Base-by-base conservation (phyloP, 2,113 vertebrate species). In the Dipodomys spectabilis region DNA sequence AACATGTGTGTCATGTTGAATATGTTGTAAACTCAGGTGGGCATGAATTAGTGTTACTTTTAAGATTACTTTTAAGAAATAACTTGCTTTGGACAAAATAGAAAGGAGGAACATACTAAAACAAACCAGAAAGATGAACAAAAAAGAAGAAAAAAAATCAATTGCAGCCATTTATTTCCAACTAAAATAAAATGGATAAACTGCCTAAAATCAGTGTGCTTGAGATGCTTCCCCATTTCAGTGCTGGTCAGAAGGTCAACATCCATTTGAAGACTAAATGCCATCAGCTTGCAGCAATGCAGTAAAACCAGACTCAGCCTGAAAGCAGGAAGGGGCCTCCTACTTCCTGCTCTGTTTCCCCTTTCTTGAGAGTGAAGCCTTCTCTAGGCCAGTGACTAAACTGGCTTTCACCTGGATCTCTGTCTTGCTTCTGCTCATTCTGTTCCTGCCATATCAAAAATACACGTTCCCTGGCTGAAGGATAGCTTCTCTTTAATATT, bases 21-120 rank as follows among this genome's bases (percentile, higher is more conserved):
- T 85, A 81, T 49, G 80, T 92, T 94, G 67, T 90, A 96, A 95
- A 96, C 27, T 25, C 32, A 87, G 65, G 6, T 92, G 27, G 67
- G 3, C n/a, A 35, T 74, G 69, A 89, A 86, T 89, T 91, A 44
- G 93, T 77, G 86, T 93, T 89, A 91, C 57, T 88, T 88, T 92
- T 77, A 93, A 95, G 30, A 87, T 93, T 89, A 91, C 57, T 88
- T 88, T 92, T 77, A 93, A 95, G 30, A 87, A 65, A 57, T 4
- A 57, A 57, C 53, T 57, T 57, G 53, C 53, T 92, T 83, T 57
- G 39, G 53, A 82, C 71, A 92, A 89, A 83, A 92, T 74, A 73
- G 82, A 82, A 93, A 82, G 81, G 72, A 94, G 68, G n/a, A 0
- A 5, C 72, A 80, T 60, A 71, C 19, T 8, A 35, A 86, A 49